Percentiles rank a stretch among this genome's conserved stretches.
These are phyloP conservation scores for Plagodis pulveraria DNA, from an alignment of 2,888 invertebrate genomes.

Conservation along the genomic window DNA sequence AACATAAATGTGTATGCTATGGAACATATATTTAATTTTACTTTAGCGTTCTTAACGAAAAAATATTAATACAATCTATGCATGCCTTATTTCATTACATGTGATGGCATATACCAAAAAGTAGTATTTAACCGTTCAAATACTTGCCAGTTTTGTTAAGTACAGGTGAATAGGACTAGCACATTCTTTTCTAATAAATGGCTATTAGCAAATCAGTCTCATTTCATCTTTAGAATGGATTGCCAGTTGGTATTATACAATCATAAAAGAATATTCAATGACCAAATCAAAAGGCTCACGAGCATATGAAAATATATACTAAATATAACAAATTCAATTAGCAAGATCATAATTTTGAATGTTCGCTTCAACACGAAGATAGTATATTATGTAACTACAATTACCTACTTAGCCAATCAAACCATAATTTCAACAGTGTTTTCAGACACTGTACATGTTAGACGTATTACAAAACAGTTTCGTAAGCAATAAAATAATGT, in stretches of 20 bases:
- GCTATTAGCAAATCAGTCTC: not conserved
- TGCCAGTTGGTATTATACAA: not conserved
- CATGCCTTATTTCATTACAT: too few relatives aligned
- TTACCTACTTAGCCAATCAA: conserved; percentile 42
- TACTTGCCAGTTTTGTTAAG: too few relatives aligned
- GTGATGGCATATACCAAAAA: too few relatives aligned
- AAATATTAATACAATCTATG: too few relatives aligned
- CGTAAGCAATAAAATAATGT: conserved; percentile 59
- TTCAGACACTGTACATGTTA: conserved; percentile 33
- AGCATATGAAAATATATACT: conserved; percentile 29
- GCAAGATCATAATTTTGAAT: conserved; percentile 36
- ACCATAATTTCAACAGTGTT: conserved; percentile 37
- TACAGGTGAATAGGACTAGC: too few relatives aligned
- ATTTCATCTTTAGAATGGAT: not conserved
- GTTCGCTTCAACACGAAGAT: conserved; percentile 29
- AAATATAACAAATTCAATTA: conserved; percentile 40
- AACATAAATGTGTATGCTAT: not conserved
- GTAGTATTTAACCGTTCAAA: too few relatives aligned
- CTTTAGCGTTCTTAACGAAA: not conserved
- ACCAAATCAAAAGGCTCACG: conserved; percentile 18
- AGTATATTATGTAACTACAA: conserved; percentile 39
- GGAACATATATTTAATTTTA: not conserved
- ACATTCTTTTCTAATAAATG: too few relatives aligned
- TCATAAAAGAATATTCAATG: conserved; percentile 11
- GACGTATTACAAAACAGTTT: conserved; percentile 52